Evolutionary conservation across 2,113 vertebrate genomes (phyloP).

Genomic region (Dryoscopus gambensis): DNA sequence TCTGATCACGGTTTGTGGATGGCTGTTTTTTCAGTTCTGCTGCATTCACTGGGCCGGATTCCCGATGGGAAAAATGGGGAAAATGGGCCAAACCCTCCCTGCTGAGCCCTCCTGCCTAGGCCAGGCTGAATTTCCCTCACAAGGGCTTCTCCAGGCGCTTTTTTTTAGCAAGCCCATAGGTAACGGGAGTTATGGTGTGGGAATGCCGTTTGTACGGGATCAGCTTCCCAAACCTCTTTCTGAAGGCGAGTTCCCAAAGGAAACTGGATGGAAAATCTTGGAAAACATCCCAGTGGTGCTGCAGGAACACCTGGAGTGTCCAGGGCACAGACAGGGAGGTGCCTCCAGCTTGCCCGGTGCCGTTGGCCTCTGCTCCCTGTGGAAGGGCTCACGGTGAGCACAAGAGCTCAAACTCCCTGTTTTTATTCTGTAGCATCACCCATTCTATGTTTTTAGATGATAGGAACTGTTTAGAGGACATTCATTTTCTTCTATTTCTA

Average conservation of each 20-base stretch:
- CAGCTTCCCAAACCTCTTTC: neutral
- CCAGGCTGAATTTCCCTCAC: neutral
- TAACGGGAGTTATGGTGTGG: accelerated
- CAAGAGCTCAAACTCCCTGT: too few relatives aligned
- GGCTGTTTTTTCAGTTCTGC: neutral
- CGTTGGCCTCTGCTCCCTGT: neutral
- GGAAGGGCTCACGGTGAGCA: neutral
- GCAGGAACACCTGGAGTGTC: neutral
- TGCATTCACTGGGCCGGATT: neutral
- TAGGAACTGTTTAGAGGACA: neutral
- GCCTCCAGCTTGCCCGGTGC: accelerated
- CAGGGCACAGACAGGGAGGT: neutral
- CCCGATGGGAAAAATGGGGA: neutral
- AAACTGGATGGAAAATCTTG: neutral
- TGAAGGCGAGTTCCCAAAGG: neutral
- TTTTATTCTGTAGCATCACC: neutral
- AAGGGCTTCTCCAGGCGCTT: neutral
- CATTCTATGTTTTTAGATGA: neutral
- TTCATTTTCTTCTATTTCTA: neutral
- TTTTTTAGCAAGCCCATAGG: neutral
- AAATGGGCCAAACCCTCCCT: neutral
- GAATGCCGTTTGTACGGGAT: neutral
- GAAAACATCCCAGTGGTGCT: neutral
- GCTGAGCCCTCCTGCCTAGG: neutral
- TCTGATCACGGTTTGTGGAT: neutral